These are phyloP conservation scores for Ctenosaura bakeri DNA, from an alignment of 2,797 vertebrate species.

Conservation along the genomic window DNA sequence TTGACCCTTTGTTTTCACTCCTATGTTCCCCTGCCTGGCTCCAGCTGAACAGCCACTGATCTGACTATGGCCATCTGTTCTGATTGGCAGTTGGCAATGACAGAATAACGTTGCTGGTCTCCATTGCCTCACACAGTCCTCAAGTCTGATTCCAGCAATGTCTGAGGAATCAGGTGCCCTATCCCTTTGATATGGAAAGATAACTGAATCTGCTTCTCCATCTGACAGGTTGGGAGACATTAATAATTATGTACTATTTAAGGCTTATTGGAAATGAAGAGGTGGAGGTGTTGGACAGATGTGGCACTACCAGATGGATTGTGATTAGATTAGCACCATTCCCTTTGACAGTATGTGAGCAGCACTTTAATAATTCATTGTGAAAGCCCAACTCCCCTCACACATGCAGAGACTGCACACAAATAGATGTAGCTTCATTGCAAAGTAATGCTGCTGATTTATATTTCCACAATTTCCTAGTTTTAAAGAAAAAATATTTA, in stretches of 20 bases:
- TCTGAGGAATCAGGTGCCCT: slow-evolving; percentile 37
- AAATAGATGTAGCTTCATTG: slow-evolving; percentile 46
- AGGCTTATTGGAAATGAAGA: slow-evolving; percentile 80
- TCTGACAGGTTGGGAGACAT: slow-evolving; percentile 76
- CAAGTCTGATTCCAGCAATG: neutral
- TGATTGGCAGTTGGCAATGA: neutral
- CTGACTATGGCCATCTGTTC: neutral
- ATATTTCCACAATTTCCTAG: slow-evolving; percentile 22
- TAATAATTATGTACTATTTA: slow-evolving; percentile 80
- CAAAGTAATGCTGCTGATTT: slow-evolving; percentile 27
- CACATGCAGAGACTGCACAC: slow-evolving; percentile 24
- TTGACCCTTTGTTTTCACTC: rapidly evolving
- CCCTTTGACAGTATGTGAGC: slow-evolving; percentile 78
- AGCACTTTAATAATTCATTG: slow-evolving; percentile 78
- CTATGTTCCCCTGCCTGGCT: neutral
- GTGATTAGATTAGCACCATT: slow-evolving; percentile 80
- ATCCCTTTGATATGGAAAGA: slow-evolving; percentile 60
- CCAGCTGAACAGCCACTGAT: neutral
- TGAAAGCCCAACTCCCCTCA: slow-evolving; percentile 64
- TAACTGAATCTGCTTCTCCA: slow-evolving; percentile 68
- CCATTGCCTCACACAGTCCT: slow-evolving; percentile 30
- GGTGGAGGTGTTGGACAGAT: slow-evolving; percentile 80
- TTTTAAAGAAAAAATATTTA: slow-evolving; percentile 32
- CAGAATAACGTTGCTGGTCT: slow-evolving; percentile 13
- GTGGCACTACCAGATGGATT: slow-evolving; percentile 80